Percentiles rank a stretch among this genome's conserved stretches.
Conservation (phyloP, 2,888 invertebrate genomes). For the Hecatera dysodea region DNA sequence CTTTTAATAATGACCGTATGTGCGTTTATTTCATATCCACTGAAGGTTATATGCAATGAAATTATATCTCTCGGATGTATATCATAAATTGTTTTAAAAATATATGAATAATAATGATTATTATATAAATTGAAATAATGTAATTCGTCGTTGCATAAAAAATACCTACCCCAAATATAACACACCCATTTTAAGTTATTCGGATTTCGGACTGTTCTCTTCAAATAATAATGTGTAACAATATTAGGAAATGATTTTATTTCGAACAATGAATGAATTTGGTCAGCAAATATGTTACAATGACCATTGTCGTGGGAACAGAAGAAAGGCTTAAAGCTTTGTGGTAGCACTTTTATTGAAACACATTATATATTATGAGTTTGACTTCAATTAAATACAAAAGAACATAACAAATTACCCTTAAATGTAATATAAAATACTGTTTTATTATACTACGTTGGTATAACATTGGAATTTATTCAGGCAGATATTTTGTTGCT, state of each 20-base stretch:
- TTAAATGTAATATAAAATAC: neutral
- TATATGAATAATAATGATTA: too few species aligned
- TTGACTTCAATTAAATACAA: neutral
- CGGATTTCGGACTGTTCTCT: conserved; percentile 14
- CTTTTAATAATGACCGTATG: too few species aligned
- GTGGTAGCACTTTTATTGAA: neutral
- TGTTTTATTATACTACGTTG: conserved; percentile 1
- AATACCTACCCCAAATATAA: too few species aligned
- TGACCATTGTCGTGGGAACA: conserved; percentile 38
- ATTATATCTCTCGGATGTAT: too few species aligned
- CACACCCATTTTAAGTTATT: conserved; percentile 18
- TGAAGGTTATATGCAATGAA: too few species aligned
- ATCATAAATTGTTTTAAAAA: too few species aligned
- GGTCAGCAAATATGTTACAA: conserved; percentile 37
- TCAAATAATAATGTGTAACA: conserved; percentile 40
- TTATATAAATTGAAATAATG: too few species aligned
- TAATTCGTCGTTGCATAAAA: too few species aligned
- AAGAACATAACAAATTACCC: neutral
- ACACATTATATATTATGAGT: neutral
- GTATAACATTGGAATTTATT: conserved; percentile 28
- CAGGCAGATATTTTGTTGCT: conserved; percentile 1
- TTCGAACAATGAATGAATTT: conserved; percentile 42
- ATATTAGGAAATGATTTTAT: conserved; percentile 40
- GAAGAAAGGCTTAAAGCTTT: conserved; percentile 7
- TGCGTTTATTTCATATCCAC: too few species aligned